Conservation (phyloP, 2,797 vertebrate species). For the Remorina albescens region DNA sequence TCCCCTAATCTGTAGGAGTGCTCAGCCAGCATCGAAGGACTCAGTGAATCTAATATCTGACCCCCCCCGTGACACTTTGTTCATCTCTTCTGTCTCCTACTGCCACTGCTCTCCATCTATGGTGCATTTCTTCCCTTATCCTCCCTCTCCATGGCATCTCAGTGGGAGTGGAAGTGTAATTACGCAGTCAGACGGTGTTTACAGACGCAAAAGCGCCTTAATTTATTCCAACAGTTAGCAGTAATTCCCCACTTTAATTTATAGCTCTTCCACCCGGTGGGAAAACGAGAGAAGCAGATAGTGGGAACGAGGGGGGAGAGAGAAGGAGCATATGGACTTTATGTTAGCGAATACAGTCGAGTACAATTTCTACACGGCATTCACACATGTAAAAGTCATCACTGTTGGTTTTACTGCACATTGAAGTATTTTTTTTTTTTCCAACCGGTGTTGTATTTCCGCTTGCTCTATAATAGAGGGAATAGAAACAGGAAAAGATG, state of each 20-base stretch:
- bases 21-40: slow-evolving; percentile 34
- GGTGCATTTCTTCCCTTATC: slow-evolving; percentile 61
- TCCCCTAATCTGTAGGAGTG: slow-evolving; percentile 48
- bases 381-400: slow-evolving; percentile 32
- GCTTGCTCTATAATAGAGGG: slow-evolving; percentile 18
- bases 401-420: slow-evolving; percentile 37
- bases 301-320: slow-evolving; percentile 45
- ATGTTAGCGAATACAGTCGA: slow-evolving; percentile 54
- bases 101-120: slow-evolving; percentile 54
- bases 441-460: slow-evolving; percentile 15
- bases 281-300: slow-evolving; percentile 74
- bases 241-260: slow-evolving; percentile 90
- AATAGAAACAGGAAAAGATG: slow-evolving; percentile 26
- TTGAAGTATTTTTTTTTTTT: slow-evolving; percentile 31
- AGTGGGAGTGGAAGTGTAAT: slow-evolving; percentile 87
- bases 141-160: slow-evolving; percentile 74
- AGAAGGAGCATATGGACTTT: slow-evolving; percentile 69
- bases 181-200: slow-evolving; percentile 88
- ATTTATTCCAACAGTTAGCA: slow-evolving; percentile 90
- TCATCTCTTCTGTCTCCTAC: slow-evolving; percentile 46
- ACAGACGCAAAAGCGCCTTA: slow-evolving; percentile 88
- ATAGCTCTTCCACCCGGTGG: slow-evolving; percentile 84
- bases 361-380: slow-evolving; percentile 41
- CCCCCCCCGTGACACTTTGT: slow-evolving; percentile 56
- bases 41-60: slow-evolving; percentile 56